A percentile compares a stretch with the other conserved stretches of the same genome.
These are phyloP conservation scores for Meles meles DNA, from an alignment of 2,113 vertebrate species.

Conservation along the genomic window DNA sequence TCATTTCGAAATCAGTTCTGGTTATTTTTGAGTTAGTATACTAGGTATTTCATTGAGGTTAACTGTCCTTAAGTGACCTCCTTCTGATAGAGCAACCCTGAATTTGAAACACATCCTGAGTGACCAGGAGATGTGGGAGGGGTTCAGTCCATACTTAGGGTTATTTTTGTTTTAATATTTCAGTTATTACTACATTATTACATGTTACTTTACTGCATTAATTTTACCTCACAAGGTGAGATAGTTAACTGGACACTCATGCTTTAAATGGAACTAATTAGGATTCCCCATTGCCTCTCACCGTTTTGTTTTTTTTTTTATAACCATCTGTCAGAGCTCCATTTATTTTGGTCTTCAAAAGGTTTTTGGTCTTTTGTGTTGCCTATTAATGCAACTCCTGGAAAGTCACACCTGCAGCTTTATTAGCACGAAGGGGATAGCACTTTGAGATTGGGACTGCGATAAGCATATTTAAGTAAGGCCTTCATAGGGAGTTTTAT, in stretches of 20 bases:
- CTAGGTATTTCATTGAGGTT: constrained; percentile 19
- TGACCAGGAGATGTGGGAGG: not conserved
- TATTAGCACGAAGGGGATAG: not conserved
- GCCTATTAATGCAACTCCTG: not conserved
- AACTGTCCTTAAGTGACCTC: constrained; percentile 40
- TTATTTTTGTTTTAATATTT: constrained; percentile 35
- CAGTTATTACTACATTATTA: not conserved
- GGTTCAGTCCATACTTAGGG: not conserved
- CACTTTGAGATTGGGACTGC: not conserved
- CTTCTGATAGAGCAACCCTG: constrained; percentile 21
- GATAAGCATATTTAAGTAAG: not conserved
- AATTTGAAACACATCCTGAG: constrained; percentile 20
- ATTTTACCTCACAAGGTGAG: not conserved
- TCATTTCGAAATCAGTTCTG: constrained; percentile 37
- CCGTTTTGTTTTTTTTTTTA: not conserved
- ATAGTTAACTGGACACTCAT: not conserved
- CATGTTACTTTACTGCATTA: not conserved
- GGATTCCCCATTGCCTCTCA: not conserved
- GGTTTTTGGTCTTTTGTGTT: not conserved
- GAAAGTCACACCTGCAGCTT: constrained; percentile 18
- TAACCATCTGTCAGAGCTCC: not conserved
- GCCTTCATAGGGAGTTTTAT: not conserved
- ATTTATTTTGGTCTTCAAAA: constrained; percentile 28
- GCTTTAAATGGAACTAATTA: not conserved
- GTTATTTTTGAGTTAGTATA: constrained; percentile 40